phyloP scores from a whole-genome alignment of 1,140 invertebrate species.

The Sitophilus oryzae region DNA sequence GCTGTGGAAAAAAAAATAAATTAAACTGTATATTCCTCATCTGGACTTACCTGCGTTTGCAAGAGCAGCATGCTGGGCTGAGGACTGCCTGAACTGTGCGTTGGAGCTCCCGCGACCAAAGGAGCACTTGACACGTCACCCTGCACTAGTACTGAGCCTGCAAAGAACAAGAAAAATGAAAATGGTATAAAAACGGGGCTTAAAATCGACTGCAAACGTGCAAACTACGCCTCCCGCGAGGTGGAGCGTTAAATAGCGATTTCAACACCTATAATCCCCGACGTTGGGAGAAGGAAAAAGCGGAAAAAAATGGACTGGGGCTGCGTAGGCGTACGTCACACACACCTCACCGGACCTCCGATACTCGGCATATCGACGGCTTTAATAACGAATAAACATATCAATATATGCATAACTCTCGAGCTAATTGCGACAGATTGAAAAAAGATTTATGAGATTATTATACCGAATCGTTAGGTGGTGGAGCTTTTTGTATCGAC shows the following conservation, averaged over 20 bases:
- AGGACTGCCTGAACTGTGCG: conserved; percentile 40
- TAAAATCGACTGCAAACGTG: not conserved
- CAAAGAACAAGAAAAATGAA: conserved; percentile 27
- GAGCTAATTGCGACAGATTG: not conserved
- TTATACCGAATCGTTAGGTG: too few species aligned
- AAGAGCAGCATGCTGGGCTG: conserved; percentile 60
- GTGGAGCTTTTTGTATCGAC: too few species aligned
- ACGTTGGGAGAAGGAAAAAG: not conserved
- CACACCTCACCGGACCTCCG: not conserved
- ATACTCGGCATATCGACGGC: not conserved
- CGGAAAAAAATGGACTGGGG: not conserved
- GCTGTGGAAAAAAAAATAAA: too few species aligned
- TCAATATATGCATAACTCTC: not conserved
- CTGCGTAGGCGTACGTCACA: not conserved
- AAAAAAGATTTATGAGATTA: not conserved
- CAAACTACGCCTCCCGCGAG: not conserved
- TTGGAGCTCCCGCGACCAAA: conserved; percentile 42
- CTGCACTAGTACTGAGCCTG: conserved; percentile 42
- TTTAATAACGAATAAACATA: not conserved
- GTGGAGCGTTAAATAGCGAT: not conserved
- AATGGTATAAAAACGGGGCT: not conserved
- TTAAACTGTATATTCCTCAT: too few species aligned
- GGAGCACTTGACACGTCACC: conserved; percentile 42
- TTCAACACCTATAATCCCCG: not conserved
- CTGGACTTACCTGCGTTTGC: conserved; percentile 60